Percentiles rank a stretch among this genome's conserved stretches.
Evolutionary conservation across 2,113 vertebrate species (phyloP).

Genomic region (Nycticorax nycticorax): DNA sequence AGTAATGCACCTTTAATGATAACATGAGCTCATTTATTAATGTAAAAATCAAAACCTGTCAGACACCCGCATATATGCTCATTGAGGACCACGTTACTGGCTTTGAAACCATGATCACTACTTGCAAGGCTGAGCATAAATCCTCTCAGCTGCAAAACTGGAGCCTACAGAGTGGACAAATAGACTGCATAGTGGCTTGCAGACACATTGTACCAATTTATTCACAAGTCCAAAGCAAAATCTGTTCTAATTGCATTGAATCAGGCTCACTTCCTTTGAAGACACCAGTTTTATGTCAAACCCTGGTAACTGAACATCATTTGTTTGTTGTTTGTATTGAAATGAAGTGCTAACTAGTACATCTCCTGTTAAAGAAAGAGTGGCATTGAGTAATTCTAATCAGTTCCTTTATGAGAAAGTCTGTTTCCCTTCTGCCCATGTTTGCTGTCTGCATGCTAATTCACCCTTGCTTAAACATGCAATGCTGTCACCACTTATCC

Average conservation of each 20-base stretch:
- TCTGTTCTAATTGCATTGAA: neutral
- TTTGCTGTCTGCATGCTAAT: conserved; percentile 67
- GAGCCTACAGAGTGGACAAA: neutral
- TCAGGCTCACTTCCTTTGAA: conserved; percentile 11
- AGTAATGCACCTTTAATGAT: neutral
- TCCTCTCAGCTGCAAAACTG: neutral
- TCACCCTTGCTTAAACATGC: neutral
- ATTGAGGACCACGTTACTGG: neutral
- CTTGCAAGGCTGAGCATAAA: neutral
- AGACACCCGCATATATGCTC: neutral
- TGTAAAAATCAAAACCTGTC: neutral
- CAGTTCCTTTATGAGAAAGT: conserved; percentile 38
- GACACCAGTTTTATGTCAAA: neutral
- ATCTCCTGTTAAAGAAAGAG: conserved; percentile 30
- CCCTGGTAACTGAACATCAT: conserved; percentile 16
- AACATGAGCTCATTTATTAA: neutral
- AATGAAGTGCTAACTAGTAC: conserved; percentile 53
- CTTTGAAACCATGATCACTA: neutral
- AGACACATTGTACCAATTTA: neutral
- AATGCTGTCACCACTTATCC: neutral
- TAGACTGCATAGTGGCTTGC: neutral
- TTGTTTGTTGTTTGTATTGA: conserved; percentile 33
- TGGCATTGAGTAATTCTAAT: conserved; percentile 33
- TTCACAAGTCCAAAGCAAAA: neutral
- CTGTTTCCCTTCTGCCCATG: conserved; percentile 50